phyloP scores from a whole-genome alignment of 2,797 vertebrate species.

The Loriculus beryllinus region DNA sequence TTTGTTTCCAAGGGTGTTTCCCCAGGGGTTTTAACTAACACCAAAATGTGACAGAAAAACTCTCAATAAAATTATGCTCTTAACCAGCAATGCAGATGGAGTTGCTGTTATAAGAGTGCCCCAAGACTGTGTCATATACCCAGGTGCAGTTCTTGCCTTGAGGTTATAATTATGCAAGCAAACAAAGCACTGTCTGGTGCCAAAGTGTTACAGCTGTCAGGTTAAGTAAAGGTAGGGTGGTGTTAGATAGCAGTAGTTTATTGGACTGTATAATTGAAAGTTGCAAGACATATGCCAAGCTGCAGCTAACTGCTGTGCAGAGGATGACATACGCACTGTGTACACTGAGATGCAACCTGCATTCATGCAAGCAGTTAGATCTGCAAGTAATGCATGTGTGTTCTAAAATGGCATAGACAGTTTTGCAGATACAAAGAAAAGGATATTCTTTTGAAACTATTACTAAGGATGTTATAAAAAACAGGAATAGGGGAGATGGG shows the following conservation, averaged over 20 bases:
- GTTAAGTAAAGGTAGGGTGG: constrained; percentile 16
- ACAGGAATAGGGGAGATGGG: background rate
- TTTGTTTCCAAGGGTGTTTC: background rate
- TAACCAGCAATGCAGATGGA: background rate
- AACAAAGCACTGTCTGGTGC: constrained; percentile 36
- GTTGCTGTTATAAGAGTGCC: background rate
- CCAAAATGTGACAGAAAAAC: background rate
- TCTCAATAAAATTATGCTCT: background rate
- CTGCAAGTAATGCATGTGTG: background rate
- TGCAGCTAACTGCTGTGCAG: background rate
- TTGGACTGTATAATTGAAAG: constrained; percentile 24
- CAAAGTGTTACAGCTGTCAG: background rate
- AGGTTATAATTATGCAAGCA: constrained; percentile 22
- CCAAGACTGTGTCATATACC: background rate
- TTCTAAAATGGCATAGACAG: background rate
- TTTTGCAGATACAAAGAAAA: background rate
- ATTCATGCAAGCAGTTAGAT: background rate
- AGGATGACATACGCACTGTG: background rate
- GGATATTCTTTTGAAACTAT: background rate
- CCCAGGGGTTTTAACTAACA: background rate
- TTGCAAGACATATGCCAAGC: background rate
- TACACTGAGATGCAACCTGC: background rate
- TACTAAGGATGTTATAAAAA: background rate
- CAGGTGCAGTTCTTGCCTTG: constrained; percentile 36
- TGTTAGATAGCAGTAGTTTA: constrained; percentile 3